Percentiles rank a stretch among this genome's conserved stretches.
Conservation (phyloP, 2,113 vertebrate species). For the Empidonax alnorum region DNA sequence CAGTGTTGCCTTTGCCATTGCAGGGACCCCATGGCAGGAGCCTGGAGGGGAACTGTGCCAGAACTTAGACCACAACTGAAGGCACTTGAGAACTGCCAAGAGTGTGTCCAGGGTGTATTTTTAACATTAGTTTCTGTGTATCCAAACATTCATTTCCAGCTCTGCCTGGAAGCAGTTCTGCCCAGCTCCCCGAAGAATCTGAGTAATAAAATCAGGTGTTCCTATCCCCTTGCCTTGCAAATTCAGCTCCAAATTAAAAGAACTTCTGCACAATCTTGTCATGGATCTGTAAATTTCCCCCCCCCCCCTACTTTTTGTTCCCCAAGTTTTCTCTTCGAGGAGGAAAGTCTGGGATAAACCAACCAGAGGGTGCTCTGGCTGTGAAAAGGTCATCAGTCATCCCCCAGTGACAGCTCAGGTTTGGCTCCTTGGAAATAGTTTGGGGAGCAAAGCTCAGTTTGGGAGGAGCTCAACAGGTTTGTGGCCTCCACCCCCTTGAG, state of each 20-base stretch:
- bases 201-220: neutral
- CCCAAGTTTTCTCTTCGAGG: neutral
- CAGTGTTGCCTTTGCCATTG: neutral
- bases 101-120: neutral
- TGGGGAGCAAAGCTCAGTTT: neutral
- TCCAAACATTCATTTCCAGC: neutral
- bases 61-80: neutral
- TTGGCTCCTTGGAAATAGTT: neutral
- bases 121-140: neutral
- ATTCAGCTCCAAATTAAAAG: neutral
- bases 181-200: neutral
- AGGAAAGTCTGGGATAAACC: neutral
- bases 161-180: neutral
- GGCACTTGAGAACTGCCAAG: neutral
- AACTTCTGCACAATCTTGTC: neutral
- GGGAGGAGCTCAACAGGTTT: neutral
- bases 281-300: too few relatives aligned
- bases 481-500: neutral
- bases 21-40: neutral
- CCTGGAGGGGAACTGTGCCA: neutral
- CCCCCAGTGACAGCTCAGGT: neutral
- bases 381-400: neutral
- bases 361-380: too few relatives aligned
- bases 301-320: neutral
- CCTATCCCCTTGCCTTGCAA: neutral